Conservation (phyloP, 2,888 invertebrate species). For the Agonopterix subpropinquella region DNA sequence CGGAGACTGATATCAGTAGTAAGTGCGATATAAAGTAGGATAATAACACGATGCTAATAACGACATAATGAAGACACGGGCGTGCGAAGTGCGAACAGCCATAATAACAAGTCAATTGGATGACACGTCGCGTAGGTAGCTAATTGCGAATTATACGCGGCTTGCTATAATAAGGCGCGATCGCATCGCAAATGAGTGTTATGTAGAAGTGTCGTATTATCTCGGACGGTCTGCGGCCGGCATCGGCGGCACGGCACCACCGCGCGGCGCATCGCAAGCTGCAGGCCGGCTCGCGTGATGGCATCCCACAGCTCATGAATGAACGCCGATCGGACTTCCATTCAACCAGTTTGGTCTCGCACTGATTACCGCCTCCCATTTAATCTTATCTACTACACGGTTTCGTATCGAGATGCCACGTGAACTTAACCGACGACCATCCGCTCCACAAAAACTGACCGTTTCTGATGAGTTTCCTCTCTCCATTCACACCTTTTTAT, state of each 20-base stretch:
- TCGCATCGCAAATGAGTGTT: constrained; percentile 29
- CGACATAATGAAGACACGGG: constrained; percentile 14
- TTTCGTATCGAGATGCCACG: constrained; percentile 41
- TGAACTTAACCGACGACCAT: constrained; percentile 32
- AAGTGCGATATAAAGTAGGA: constrained; percentile 2
- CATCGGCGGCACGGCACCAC: constrained; percentile 15
- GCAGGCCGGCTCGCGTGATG: constrained; percentile 54
- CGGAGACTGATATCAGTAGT: background rate
- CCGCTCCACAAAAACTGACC: constrained; percentile 54
- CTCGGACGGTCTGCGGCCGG: constrained; percentile 5
- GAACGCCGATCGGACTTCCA: constrained; percentile 52
- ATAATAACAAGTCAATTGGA: constrained; percentile 22
- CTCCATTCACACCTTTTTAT: constrained; percentile 74
- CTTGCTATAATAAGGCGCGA: constrained; percentile 25
- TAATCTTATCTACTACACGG: constrained; percentile 67
- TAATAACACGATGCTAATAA: constrained; percentile 7
- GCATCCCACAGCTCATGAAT: constrained; percentile 49
- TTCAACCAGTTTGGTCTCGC: constrained; percentile 72
- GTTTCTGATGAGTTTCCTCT: constrained; percentile 51
- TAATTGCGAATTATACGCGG: constrained; percentile 34
- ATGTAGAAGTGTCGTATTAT: constrained; percentile 17
- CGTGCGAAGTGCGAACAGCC: constrained; percentile 27
- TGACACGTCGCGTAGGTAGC: constrained; percentile 23
- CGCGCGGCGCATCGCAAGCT: constrained; percentile 12
- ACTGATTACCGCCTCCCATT: constrained; percentile 64